phyloP scores from a whole-genome alignment of 2,113 vertebrate species.

The Phocoena sinus region DNA sequence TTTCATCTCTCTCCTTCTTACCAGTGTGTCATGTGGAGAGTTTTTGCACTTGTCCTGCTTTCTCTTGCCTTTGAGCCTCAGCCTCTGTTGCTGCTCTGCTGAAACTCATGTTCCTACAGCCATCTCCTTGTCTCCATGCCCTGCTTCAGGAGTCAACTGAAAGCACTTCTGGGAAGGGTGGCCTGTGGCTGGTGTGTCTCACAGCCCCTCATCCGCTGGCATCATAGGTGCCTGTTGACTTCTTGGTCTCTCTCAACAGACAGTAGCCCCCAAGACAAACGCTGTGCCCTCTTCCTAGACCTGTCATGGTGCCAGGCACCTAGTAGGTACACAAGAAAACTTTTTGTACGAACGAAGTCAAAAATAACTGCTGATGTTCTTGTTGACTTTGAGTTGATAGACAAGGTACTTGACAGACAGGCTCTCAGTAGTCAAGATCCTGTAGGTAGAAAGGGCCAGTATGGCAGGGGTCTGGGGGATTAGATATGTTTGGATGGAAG shows the following conservation, averaged over 20 bases:
- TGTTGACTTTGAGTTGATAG: background rate
- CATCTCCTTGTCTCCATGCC: background rate
- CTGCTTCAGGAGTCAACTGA: background rate
- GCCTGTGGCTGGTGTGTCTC: background rate
- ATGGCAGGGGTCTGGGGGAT: rapidly evolving
- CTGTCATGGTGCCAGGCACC: background rate
- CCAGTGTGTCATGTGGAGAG: no score
- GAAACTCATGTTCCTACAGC: background rate
- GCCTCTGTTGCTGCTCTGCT: background rate
- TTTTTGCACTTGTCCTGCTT: background rate
- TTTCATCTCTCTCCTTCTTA: background rate
- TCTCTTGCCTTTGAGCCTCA: background rate
- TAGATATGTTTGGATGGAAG: background rate
- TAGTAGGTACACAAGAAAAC: background rate
- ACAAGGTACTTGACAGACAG: background rate
- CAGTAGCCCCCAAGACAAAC: background rate
- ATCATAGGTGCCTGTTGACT: background rate
- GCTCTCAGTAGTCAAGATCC: background rate
- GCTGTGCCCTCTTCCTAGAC: background rate
- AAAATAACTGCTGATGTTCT: background rate
- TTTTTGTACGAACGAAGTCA: background rate
- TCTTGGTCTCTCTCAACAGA: background rate
- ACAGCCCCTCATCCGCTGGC: background rate
- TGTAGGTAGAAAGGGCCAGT: background rate
- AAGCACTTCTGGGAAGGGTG: background rate